Percentiles rank a stretch among this genome's conserved stretches.
Conservation (phyloP, 2,797 vertebrate genomes). For the Microctenopoma stevenorrisi region DNA sequence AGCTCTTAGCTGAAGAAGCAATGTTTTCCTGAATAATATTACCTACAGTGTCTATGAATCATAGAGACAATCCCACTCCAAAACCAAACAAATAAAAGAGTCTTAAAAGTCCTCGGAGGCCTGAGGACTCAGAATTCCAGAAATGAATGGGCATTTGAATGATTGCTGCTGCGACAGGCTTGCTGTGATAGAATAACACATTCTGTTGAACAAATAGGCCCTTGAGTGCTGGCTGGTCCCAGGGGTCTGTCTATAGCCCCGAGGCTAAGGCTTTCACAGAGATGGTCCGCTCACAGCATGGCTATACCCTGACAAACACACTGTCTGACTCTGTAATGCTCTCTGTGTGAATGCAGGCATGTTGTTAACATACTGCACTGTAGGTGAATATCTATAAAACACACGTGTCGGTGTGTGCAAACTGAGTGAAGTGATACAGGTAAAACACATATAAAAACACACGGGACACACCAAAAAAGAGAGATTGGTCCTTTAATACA, state of each 20-base stretch:
- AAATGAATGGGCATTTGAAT: conserved; percentile 88
- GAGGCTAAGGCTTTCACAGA: conserved; percentile 80
- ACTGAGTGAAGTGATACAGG: conserved; percentile 14
- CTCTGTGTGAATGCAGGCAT: conserved; percentile 70
- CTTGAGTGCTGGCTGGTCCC: conserved; percentile 84
- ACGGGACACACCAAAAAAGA: neutral
- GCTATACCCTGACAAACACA: conserved; percentile 79
- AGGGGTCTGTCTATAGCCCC: conserved; percentile 83
- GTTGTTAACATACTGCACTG: conserved; percentile 64
- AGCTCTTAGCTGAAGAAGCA: conserved; percentile 3
- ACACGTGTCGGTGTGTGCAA: conserved; percentile 2
- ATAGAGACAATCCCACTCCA: conserved; percentile 55
- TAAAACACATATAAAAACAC: neutral
- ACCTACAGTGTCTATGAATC: conserved; percentile 46
- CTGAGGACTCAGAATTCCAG: conserved; percentile 71
- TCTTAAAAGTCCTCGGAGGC: conserved; percentile 70
- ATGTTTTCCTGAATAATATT: conserved; percentile 19
- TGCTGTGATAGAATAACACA: conserved; percentile 88
- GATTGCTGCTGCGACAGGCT: conserved; percentile 86
- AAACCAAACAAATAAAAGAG: conserved; percentile 66
- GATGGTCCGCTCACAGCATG: conserved; percentile 81
- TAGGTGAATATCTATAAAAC: conserved; percentile 14
- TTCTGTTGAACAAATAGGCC: conserved; percentile 89
- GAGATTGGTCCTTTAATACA: conserved; percentile 5
- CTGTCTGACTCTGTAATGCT: conserved; percentile 71